phyloP scores from a whole-genome alignment of 2,797 vertebrate genomes.

The Tangara arthus region DNA sequence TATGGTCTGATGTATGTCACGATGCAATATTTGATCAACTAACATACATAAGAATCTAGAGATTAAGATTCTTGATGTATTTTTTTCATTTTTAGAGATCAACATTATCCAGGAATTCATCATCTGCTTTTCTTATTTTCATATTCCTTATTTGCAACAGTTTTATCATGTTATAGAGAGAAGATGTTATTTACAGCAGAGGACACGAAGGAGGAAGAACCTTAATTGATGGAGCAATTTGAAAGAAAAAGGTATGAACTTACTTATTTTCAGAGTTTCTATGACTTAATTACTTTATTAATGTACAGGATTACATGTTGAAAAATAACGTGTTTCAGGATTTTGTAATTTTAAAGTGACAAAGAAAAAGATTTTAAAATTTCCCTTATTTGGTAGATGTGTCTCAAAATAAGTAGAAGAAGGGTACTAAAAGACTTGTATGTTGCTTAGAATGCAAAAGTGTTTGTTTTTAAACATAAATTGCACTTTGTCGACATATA shows the following conservation, averaged over 20 bases:
- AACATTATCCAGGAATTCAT: constrained; percentile 48
- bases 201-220: not conserved
- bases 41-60: not conserved
- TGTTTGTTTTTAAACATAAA: not conserved
- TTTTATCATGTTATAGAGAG: constrained; percentile 66
- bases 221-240: not conserved
- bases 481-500: not conserved
- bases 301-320: not conserved
- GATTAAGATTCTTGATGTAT: not conserved
- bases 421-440: not conserved
- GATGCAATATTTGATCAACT: not conserved
- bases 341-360: not conserved
- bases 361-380: not conserved
- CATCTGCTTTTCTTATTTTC: constrained; percentile 33
- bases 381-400: not conserved
- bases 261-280: not conserved
- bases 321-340: not conserved
- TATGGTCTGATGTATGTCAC: not conserved
- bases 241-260: constrained; percentile 35
- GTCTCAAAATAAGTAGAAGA: not conserved
- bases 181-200: constrained; percentile 4
- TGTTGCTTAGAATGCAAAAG: not conserved
- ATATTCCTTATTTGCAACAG: constrained; percentile 55
- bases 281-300: not conserved
- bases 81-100: constrained; percentile 48